Percentiles rank a stretch among this genome's conserved stretches.
phyloP scores from a whole-genome alignment of 2,797 vertebrate species.

The Cuculus canorus region DNA sequence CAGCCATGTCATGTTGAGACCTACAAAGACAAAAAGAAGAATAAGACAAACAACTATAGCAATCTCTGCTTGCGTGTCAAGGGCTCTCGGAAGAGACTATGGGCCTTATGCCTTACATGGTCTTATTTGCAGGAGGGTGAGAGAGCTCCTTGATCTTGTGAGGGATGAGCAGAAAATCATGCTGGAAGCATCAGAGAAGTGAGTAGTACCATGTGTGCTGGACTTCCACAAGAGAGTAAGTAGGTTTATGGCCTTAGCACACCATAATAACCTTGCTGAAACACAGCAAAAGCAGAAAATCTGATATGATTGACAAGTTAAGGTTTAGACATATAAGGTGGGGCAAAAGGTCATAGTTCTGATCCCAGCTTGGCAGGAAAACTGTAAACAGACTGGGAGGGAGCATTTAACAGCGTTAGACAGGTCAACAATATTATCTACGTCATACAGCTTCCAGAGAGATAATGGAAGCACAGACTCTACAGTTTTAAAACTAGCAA shows the following conservation, averaged over 20 bases:
- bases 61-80: neutral
- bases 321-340: slow-evolving; percentile 66
- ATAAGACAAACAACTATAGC: neutral
- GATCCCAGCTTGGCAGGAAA: slow-evolving; percentile 66
- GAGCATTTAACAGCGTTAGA: slow-evolving; percentile 70
- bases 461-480: neutral
- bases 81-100: neutral
- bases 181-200: slow-evolving; percentile 31
- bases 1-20: neutral
- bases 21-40: neutral
- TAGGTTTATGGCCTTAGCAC: slow-evolving; percentile 62
- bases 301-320: slow-evolving; percentile 71
- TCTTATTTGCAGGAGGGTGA: slow-evolving; percentile 20
- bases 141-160: neutral
- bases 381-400: slow-evolving; percentile 68
- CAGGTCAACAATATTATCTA: slow-evolving; percentile 67
- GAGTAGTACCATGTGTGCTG: slow-evolving; percentile 25
- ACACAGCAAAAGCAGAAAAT: slow-evolving; percentile 63
- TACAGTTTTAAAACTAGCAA: slow-evolving; percentile 11
- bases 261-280: slow-evolving; percentile 66
- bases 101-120: neutral
- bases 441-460: slow-evolving; percentile 42
- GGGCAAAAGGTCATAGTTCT: slow-evolving; percentile 68
- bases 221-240: slow-evolving; percentile 58
- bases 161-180: slow-evolving; percentile 50